Conservation (phyloP, 2,113 vertebrate genomes). For the Puffinus mauretanicus region DNA sequence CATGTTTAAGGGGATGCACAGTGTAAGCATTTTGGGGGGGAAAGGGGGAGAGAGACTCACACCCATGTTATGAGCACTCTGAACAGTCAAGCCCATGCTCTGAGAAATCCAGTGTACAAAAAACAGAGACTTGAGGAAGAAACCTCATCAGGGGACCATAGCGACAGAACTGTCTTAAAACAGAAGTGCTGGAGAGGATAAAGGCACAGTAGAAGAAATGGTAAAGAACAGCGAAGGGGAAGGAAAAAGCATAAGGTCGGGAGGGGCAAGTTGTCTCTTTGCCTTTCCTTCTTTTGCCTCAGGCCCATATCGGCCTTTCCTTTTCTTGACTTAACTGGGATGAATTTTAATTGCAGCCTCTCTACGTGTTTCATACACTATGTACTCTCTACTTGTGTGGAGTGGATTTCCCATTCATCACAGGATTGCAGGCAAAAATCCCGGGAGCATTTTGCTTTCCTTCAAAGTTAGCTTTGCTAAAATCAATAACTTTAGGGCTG, state of each 20-base stretch:
- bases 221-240: slow-evolving; percentile 50
- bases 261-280: slow-evolving; percentile 69
- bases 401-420: slow-evolving; percentile 75
- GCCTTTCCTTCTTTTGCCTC: slow-evolving; percentile 71
- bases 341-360: slow-evolving; percentile 72
- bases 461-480: slow-evolving; percentile 70
- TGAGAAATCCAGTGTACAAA: slow-evolving; percentile 14
- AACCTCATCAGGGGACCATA: slow-evolving; percentile 63
- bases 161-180: slow-evolving; percentile 61
- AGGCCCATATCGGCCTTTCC: slow-evolving; percentile 69
- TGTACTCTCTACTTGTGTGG: slow-evolving; percentile 64
- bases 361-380: slow-evolving; percentile 52
- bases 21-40: neutral
- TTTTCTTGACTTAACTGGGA: slow-evolving; percentile 71
- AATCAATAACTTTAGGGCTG: slow-evolving; percentile 65
- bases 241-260: slow-evolving; percentile 65
- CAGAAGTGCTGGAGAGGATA: slow-evolving; percentile 58
- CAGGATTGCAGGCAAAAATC: slow-evolving; percentile 66
- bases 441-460: slow-evolving; percentile 63
- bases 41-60: neutral
- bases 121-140: slow-evolving; percentile 32
- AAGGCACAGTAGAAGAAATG: slow-evolving; percentile 54
- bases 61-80: neutral
- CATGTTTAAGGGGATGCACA: neutral
- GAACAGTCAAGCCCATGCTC: neutral